A percentile compares a stretch with the other conserved stretches of the same genome.
phyloP scores from a whole-genome alignment of 2,888 invertebrate genomes.

The Adineta ricciae region DNA sequence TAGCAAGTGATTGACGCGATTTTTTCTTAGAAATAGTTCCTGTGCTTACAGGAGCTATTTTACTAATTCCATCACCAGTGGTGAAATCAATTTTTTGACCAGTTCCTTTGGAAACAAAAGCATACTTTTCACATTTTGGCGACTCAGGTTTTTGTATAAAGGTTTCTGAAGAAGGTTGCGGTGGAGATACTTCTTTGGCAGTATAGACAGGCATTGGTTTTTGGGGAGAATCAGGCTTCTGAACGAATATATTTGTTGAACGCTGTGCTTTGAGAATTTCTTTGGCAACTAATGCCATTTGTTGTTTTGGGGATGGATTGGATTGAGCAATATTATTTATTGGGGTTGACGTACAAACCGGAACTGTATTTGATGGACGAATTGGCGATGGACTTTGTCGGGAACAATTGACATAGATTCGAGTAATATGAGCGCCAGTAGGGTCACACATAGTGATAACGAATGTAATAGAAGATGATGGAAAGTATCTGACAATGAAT shows the following conservation, averaged over 20 bases:
- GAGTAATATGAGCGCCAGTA: not conserved
- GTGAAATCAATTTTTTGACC: not conserved
- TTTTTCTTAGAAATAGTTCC: not conserved
- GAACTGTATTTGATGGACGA: not conserved
- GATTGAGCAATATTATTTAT: not conserved
- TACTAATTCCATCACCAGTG: not conserved
- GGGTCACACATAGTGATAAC: not conserved
- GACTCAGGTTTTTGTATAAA: not conserved
- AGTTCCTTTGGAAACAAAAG: not conserved
- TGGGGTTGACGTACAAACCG: not conserved
- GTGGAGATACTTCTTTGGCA: not conserved
- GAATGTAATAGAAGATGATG: not conserved
- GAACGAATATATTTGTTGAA: not conserved
- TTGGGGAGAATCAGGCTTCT: not conserved
- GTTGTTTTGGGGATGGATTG: not conserved
- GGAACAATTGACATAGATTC: not conserved
- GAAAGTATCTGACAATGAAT: not conserved
- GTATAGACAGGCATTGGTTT: not conserved
- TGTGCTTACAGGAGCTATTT: not conserved
- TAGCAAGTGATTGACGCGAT: not conserved
- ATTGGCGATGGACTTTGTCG: not conserved
- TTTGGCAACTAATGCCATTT: not conserved
- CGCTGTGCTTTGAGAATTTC: not conserved
- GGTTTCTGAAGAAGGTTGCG: not conserved
- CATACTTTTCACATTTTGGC: not conserved